Evolutionary conservation across 2,113 vertebrate genomes (phyloP), one percentile per base, ranked within the genome.

Genomic region (Mormoops blainvillei): DNA sequence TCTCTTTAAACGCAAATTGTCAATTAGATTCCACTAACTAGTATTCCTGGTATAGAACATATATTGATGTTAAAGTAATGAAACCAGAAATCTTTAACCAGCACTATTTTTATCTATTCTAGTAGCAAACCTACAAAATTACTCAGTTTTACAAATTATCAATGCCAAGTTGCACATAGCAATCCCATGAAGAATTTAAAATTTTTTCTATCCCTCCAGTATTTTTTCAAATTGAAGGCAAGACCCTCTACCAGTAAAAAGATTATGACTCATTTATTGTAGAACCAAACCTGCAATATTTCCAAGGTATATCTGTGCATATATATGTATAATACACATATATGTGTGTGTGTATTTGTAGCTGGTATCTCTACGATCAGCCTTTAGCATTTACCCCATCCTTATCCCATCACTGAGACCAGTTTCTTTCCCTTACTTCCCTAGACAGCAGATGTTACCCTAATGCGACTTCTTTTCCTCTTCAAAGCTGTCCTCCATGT

Each of bases 321-420:
- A 14, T 77, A 14, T 45, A 13, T 48, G 4, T 38, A 14, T 41
- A 36, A 50, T 5, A 15, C 19, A 9, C 50, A 38, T 2, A 14
- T 0, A 0, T 0, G 4, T 7, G 4, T 33, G 4, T 33, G 7
- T 11, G 3, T 28, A 20, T 12, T 0, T 20, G 18, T 2, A 38
- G 22, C 56, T 94, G 43, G 10, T 8, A 36, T 87, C 71, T 63
- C n/a, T 18, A 77, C 6, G 31, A 63, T 31, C 61, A 63, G 5
- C 61, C 61, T 28, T 63, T 15, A 63, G 28, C 61, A 31, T 10
- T 63, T 63, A 63, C 28, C 61, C 61, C 28, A 63, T 31, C 61
- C 28, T 31, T 63, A 63, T 28, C 61, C 19, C 18, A 26, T 63
- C 61, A 63, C 61, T 63, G 28, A 31, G 61, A 26, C 38, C 43